Conservation (phyloP, 2,888 invertebrate species). For the Sepioteuthis lessoniana region DNA sequence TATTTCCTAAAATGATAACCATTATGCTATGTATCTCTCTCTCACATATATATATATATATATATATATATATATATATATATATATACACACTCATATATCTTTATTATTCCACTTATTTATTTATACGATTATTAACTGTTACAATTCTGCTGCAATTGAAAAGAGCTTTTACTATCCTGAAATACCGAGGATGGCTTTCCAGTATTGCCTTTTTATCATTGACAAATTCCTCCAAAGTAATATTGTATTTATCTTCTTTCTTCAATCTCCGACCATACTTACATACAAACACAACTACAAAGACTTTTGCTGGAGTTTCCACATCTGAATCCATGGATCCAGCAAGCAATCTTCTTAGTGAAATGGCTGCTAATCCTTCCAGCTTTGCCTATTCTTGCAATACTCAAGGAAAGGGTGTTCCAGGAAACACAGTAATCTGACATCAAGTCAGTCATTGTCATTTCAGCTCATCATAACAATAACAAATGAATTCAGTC, state of each 20-base stretch:
- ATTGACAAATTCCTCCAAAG: not conserved
- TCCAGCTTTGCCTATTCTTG: not conserved
- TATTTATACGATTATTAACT: conserved; percentile 8
- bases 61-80: not conserved
- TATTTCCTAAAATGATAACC: too few relatives aligned
- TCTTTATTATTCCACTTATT: not conserved
- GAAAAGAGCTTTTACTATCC: not conserved
- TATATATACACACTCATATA: not conserved
- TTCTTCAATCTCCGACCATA: not conserved
- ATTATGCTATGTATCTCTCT: too few relatives aligned
- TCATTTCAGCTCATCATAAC: not conserved
- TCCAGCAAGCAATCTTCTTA: conserved; percentile 23
- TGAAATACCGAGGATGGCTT: not conserved
- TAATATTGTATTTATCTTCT: conserved; percentile 15
- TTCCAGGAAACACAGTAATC: not conserved
- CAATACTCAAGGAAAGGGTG: not conserved
- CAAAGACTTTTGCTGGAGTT: not conserved
- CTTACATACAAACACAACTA: not conserved
- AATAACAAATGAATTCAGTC: not conserved
- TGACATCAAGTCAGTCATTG: not conserved
- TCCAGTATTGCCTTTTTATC: not conserved
- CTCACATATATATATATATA: not conserved
- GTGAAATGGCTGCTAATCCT: not conserved
- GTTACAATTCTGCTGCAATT: not conserved
- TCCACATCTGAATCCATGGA: not conserved